phyloP scores from a whole-genome alignment of 1,140 invertebrate species.

The Hylyphantes graminicola region DNA sequence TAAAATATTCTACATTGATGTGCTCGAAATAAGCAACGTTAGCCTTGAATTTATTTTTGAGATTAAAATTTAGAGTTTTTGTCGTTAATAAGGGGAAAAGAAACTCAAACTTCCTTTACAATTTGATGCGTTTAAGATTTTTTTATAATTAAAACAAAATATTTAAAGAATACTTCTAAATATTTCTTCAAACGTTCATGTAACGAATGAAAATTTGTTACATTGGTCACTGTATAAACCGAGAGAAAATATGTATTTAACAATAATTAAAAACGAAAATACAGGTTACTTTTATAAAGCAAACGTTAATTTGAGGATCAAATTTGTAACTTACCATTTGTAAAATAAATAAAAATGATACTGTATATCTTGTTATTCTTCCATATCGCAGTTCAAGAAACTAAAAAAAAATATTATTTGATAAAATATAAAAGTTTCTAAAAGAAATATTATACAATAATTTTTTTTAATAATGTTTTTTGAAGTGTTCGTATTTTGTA shows the following conservation, averaged over 20 bases:
- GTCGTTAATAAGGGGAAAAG: too few relatives aligned
- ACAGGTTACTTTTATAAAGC: too few relatives aligned
- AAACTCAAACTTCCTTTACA: not conserved
- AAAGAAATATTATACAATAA: too few relatives aligned
- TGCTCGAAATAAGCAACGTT: too few relatives aligned
- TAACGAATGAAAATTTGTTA: not conserved
- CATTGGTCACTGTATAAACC: not conserved
- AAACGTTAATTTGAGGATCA: not conserved
- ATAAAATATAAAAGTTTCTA: too few relatives aligned
- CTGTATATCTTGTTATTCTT: slow-evolving; percentile 74
- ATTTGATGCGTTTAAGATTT: not conserved
- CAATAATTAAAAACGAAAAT: not conserved
- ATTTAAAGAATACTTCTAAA: not conserved
- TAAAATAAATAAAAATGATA: slow-evolving; percentile 80
- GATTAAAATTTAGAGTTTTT: too few relatives aligned
- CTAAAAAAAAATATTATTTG: slow-evolving; percentile 64
- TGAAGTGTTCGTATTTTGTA: too few relatives aligned
- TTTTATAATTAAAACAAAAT: not conserved
- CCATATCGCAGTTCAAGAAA: slow-evolving; percentile 88
- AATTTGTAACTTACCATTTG: slow-evolving; percentile 73
- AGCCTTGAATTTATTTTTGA: too few relatives aligned
- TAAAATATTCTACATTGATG: too few relatives aligned
- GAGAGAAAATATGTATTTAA: not conserved
- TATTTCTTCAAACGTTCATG: not conserved
- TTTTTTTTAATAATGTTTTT: too few relatives aligned